A percentile compares a stretch with the other conserved stretches of the same genome.
Conservation (phyloP, 2,888 invertebrate genomes). For the Hirtodrosophila cameraria region DNA sequence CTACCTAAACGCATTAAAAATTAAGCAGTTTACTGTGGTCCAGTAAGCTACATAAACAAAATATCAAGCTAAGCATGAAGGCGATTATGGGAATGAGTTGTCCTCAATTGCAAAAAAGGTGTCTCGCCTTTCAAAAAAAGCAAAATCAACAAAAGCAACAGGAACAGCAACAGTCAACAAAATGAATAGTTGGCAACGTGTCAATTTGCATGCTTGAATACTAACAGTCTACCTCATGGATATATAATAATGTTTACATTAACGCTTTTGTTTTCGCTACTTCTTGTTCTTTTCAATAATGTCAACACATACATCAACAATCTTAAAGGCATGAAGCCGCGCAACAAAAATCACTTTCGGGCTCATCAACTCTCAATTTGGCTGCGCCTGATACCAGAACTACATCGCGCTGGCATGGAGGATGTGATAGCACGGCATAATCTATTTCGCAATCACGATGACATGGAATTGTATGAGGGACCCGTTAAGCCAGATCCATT, state of each 20-base stretch:
- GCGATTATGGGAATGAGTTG: conserved; percentile 12
- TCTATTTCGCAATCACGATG: conserved; percentile 94
- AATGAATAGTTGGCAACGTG: conserved; percentile 47
- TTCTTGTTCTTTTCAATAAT: conserved; percentile 19
- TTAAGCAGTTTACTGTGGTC: conserved; percentile 57
- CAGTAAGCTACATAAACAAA: conserved; percentile 60
- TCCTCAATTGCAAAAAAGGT: conserved; percentile 36
- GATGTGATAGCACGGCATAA: conserved; percentile 94
- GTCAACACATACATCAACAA: conserved; percentile 5
- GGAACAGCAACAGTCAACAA: conserved; percentile 7
- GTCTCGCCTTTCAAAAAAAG: conserved; percentile 48
- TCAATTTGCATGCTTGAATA: conserved; percentile 59
- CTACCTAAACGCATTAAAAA: conserved; percentile 57
- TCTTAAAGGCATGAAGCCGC: conserved; percentile 92
- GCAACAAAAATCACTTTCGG: conserved; percentile 96
- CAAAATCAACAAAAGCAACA: conserved; percentile 11
- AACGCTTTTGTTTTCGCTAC: conserved; percentile 35
- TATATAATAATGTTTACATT: conserved; percentile 53
- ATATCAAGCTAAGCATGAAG: conserved; percentile 24
- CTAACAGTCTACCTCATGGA: conserved; percentile 8
- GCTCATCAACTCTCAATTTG: conserved; percentile 98
- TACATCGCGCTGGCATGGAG: conserved; percentile 94
- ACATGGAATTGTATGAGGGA: conserved; percentile 95
- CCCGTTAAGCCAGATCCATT: conserved; percentile 94
- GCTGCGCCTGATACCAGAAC: conserved; percentile 96